phyloP scores from a whole-genome alignment of 2,113 vertebrate species.

The Uria aalge region DNA sequence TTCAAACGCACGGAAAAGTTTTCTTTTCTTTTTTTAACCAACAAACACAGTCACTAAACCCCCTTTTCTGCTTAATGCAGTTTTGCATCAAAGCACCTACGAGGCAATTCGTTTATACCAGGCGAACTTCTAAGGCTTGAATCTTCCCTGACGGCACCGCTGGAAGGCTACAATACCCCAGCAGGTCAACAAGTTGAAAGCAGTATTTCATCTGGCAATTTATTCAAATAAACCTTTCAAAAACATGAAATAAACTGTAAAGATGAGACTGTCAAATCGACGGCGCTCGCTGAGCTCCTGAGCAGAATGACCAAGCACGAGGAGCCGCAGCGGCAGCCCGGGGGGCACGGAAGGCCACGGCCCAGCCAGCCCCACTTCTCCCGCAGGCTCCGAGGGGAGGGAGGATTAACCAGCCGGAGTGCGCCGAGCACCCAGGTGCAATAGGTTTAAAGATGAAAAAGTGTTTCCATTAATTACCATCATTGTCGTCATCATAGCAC shows the following conservation, averaged over 20 bases:
- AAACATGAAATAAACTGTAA: background rate
- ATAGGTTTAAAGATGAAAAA: background rate
- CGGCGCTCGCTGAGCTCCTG: background rate
- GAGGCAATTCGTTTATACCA: background rate
- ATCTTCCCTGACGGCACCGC: conserved; percentile 2
- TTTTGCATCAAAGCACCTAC: background rate
- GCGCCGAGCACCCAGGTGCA: rapidly evolving
- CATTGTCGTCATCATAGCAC: no score
- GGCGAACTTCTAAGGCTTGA: conserved; percentile 35
- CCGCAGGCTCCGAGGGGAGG: background rate
- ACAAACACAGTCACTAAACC: background rate
- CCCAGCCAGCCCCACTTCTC: background rate
- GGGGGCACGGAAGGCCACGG: rapidly evolving
- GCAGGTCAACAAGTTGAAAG: conserved; percentile 12
- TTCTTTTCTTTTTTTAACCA: background rate
- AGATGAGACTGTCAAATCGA: background rate
- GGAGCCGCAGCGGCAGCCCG: background rate
- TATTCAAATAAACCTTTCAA: conserved; percentile 32
- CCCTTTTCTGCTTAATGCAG: background rate
- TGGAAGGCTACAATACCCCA: conserved; percentile 46
- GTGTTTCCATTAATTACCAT: background rate
- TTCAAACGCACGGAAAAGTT: background rate
- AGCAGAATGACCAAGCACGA: background rate
- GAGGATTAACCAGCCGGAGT: rapidly evolving
- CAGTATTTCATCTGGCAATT: conserved; percentile 11